phyloP scores from a whole-genome alignment of 2,113 vertebrate genomes.

The Thoracochromis brauschi region DNA sequence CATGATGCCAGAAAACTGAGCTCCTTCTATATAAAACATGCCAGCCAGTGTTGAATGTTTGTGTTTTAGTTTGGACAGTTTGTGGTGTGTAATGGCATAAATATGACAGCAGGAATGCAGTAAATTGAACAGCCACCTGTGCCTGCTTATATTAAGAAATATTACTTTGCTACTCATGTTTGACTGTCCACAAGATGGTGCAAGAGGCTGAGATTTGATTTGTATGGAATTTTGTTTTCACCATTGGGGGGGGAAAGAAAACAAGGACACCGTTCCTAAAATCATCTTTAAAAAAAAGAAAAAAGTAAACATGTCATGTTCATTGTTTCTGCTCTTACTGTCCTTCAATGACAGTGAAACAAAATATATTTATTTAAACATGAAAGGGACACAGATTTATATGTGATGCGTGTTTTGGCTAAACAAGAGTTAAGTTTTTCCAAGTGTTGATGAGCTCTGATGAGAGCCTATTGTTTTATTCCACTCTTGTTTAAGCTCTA shows the following conservation, averaged over 20 bases:
- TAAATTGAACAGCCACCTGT: background rate
- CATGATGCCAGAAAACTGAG: background rate
- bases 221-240: background rate
- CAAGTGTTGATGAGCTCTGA: background rate
- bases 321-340: background rate
- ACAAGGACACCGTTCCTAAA: background rate
- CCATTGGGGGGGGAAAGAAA: background rate
- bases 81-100: background rate
- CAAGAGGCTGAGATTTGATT: background rate
- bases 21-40: background rate
- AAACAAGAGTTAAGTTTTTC: background rate
- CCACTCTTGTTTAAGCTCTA: background rate
- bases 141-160: background rate
- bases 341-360: background rate
- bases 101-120: background rate
- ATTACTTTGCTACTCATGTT: background rate
- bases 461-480: background rate
- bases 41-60: background rate
- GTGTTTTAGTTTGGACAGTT: background rate
- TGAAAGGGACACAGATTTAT: background rate
- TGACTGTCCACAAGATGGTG: background rate
- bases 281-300: background rate
- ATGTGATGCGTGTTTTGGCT: background rate
- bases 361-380: background rate
- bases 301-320: background rate